These are phyloP conservation scores for Emydura subglobosa DNA, from an alignment of 2,113 vertebrate genomes.

Conservation along the genomic window DNA sequence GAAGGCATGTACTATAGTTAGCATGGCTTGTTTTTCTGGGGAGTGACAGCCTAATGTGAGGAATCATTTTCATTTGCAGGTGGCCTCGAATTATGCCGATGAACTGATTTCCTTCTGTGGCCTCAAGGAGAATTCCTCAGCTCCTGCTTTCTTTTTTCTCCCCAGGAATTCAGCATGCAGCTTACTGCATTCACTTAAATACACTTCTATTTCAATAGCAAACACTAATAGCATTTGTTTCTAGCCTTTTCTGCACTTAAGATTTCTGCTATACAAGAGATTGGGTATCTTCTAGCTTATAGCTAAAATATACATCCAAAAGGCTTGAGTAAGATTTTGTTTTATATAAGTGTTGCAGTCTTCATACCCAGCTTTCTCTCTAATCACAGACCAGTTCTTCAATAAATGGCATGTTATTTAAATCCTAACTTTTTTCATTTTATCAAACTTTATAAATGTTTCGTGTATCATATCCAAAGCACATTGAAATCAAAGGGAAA, in stretches of 20 bases:
- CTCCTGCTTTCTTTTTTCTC: background rate
- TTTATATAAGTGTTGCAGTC: background rate
- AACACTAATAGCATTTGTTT: conserved; percentile 29
- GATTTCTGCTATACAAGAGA: background rate
- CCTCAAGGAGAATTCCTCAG: background rate
- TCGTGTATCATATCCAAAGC: background rate
- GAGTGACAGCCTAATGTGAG: background rate
- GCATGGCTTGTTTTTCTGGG: background rate
- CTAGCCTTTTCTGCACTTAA: background rate
- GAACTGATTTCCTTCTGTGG: conserved; percentile 3
- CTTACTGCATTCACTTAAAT: conserved; percentile 18
- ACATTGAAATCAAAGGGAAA: background rate
- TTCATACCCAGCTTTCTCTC: background rate
- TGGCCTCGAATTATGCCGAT: conserved; percentile 49
- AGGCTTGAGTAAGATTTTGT: background rate
- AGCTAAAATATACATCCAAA: background rate
- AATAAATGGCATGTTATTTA: background rate
- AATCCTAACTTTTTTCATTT: conserved; percentile 1
- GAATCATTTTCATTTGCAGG: conserved; percentile 29
- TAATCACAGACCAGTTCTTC: background rate
- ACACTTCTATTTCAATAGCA: conserved; percentile 24
- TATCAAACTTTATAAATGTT: background rate
- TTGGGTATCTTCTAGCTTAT: background rate
- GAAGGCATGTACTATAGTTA: background rate
- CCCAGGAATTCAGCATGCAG: conserved; percentile 11